Evolutionary conservation across 2,113 vertebrate species (phyloP).

Genomic region (Neolamprologus brichardi): DNA sequence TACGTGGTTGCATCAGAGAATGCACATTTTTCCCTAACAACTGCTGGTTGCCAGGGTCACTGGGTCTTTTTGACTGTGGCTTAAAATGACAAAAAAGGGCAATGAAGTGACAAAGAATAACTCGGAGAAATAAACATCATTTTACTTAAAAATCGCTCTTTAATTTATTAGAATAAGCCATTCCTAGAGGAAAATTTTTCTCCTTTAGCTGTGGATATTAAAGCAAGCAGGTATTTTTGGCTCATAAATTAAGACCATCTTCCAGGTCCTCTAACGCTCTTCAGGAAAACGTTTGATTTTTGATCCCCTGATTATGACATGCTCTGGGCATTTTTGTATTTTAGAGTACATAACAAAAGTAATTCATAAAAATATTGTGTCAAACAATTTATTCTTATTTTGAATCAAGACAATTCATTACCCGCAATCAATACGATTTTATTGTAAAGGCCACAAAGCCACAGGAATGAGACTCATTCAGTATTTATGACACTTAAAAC

Average conservation of each 20-base stretch:
- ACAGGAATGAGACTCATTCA: conserved; percentile 45
- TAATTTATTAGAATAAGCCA: conserved; percentile 23
- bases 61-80: neutral
- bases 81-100: neutral
- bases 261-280: neutral
- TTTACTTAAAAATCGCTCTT: conserved; percentile 43
- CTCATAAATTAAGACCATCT: conserved; percentile 15
- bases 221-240: neutral
- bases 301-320: neutral
- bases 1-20: neutral
- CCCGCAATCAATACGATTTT: conserved; percentile 32
- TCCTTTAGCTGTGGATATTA: neutral
- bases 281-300: conserved; percentile 18
- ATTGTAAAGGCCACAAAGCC: conserved; percentile 45
- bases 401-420: conserved; percentile 26
- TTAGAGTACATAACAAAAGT: conserved; percentile 13
- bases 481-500: conserved; percentile 31
- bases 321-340: neutral
- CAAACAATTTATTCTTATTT: conserved; percentile 32
- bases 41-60: neutral
- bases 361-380: conserved; percentile 31
- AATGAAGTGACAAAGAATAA: neutral
- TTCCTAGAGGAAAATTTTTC: neutral
- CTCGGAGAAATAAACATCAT: neutral
- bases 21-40: neutral